Conservation (phyloP, 2,797 vertebrate species). For the Sebastes wilsoni region DNA sequence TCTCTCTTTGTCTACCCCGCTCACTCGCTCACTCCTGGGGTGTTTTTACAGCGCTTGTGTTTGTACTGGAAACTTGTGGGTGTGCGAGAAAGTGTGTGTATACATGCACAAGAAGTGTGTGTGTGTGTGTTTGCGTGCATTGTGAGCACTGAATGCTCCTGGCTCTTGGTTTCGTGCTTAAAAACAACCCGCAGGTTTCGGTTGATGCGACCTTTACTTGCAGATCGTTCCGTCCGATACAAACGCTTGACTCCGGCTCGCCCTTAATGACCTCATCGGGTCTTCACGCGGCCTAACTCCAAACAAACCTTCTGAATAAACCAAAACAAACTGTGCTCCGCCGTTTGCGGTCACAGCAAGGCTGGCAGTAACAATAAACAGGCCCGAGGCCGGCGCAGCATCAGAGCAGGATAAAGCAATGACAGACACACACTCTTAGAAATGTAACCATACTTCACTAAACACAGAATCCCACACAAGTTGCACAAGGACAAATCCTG, state of each 20-base stretch:
- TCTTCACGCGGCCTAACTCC: conserved; percentile 42
- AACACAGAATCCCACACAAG: conserved; percentile 45
- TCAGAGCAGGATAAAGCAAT: conserved; percentile 31
- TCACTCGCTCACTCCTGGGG: conserved; percentile 62
- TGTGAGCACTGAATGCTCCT: conserved; percentile 12
- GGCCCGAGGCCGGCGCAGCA: conserved; percentile 38
- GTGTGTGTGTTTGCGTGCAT: neutral
- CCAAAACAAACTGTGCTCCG: conserved; percentile 58
- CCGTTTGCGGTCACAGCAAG: conserved; percentile 43
- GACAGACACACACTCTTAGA: conserved; percentile 18
- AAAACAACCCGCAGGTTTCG: conserved; percentile 70
- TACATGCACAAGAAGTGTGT: neutral
- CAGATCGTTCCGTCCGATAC: conserved; percentile 67
- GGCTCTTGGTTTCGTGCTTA: conserved; percentile 47
- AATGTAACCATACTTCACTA: conserved; percentile 1
- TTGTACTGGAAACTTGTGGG: conserved; percentile 64
- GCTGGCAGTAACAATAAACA: conserved; percentile 67
- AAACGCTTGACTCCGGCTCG: conserved; percentile 45
- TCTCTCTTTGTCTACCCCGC: conserved; percentile 50
- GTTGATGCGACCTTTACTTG: conserved; percentile 57
- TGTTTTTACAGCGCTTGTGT: conserved; percentile 62
- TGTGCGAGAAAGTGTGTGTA: conserved; percentile 8
- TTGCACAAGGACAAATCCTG: neutral
- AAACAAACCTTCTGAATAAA: conserved; percentile 65
- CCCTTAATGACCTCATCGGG: conserved; percentile 60